These are phyloP conservation scores for Dromius quadrimaculatus DNA, from an alignment of 2,888 invertebrate species.

Conservation along the genomic window DNA sequence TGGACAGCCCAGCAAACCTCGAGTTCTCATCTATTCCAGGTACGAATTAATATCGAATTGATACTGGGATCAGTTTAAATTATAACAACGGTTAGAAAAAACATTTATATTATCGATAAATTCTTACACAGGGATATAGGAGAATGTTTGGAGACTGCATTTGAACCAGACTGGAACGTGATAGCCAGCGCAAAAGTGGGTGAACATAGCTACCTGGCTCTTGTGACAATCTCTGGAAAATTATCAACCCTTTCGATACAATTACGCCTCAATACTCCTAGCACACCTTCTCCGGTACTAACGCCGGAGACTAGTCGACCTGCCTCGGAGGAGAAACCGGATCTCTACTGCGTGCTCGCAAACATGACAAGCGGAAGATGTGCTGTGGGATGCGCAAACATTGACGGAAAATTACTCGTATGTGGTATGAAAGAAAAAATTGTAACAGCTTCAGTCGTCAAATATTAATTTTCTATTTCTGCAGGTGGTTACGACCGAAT, in stretches of 20 bases:
- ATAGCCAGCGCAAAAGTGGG: conserved; percentile 72
- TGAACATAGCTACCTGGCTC: conserved; percentile 73
- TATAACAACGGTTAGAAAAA: no score
- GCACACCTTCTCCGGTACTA: conserved; percentile 65
- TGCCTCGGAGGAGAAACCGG: conserved; percentile 69
- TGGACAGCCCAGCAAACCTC: conserved; percentile 72
- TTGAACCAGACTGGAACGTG: conserved; percentile 74
- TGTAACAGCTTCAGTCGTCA: neutral
- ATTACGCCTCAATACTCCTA: conserved; percentile 66
- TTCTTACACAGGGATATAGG: conserved; percentile 69
- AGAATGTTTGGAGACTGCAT: conserved; percentile 67
- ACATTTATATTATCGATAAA: no score
- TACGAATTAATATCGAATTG: neutral
- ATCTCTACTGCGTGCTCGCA: conserved; percentile 71
- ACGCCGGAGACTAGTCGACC: conserved; percentile 64
- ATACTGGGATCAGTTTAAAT: no score
- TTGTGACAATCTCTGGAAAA: conserved; percentile 74
- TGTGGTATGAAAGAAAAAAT: conserved; percentile 72
- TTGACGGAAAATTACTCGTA: conserved; percentile 79
- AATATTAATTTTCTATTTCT: no score
- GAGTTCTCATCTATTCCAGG: conserved; percentile 72
- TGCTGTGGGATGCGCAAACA: conserved; percentile 80
- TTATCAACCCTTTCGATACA: conserved; percentile 74
- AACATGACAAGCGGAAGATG: conserved; percentile 78
- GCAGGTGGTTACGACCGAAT: conserved; percentile 86